These are phyloP conservation scores for Melanerpes aurifrons DNA, from an alignment of 2,113 vertebrate species.

Conservation along the genomic window DNA sequence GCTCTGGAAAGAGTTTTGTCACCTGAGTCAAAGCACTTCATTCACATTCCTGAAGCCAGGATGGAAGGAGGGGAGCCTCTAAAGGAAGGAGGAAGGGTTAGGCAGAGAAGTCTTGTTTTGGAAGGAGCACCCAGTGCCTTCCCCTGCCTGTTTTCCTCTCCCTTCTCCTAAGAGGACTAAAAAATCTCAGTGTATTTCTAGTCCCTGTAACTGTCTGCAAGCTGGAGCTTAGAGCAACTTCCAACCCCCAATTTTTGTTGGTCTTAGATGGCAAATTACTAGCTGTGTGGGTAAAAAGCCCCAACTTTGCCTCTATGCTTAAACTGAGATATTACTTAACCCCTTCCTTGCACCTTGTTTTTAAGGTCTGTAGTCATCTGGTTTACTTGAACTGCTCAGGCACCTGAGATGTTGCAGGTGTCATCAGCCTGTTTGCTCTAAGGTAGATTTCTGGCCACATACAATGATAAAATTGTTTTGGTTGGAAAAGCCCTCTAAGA, in stretches of 20 bases:
- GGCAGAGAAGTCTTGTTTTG: background rate
- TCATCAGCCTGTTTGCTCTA: background rate
- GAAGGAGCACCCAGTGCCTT: background rate
- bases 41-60: background rate
- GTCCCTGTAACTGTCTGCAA: background rate
- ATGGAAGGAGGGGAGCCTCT: background rate
- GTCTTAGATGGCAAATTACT: background rate
- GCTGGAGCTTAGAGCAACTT: background rate
- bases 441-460: background rate
- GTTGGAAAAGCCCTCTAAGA: no score
- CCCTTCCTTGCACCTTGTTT: background rate
- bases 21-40: background rate
- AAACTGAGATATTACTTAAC: background rate
- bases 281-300: background rate
- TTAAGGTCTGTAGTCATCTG: background rate
- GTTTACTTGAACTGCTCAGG: background rate
- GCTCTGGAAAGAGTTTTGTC: constrained; percentile 32
- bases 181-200: background rate
- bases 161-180: background rate
- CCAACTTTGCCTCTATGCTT: background rate
- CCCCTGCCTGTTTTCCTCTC: background rate
- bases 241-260: background rate
- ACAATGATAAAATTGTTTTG: no score
- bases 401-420: background rate
- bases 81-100: background rate